Evolutionary conservation across 2,888 invertebrate genomes (phyloP).

Genomic region (Melinopterus prodromus): DNA sequence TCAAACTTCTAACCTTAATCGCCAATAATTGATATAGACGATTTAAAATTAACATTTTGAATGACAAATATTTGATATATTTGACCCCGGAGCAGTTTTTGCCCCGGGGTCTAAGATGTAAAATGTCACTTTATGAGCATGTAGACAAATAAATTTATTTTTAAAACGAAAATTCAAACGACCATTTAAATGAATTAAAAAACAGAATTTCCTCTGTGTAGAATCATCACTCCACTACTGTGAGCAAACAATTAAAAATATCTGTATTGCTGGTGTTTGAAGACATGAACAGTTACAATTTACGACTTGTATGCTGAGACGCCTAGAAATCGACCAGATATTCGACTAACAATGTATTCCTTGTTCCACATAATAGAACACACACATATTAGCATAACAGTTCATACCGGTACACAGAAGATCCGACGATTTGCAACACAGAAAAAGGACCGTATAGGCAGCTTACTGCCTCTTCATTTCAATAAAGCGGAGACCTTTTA

Average conservation of each 20-base stretch:
- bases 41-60: no score
- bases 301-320: neutral
- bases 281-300: neutral
- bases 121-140: no score
- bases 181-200: no score
- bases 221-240: neutral
- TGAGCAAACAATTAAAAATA: neutral
- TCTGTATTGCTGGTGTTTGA: neutral
- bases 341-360: constrained; percentile 7
- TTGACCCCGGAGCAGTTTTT: no score
- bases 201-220: no score
- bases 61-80: no score
- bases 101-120: no score
- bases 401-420: neutral
- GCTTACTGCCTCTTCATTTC: neutral
- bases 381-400: constrained; percentile 17
- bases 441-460: neutral
- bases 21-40: no score
- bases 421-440: neutral
- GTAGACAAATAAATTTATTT: no score
- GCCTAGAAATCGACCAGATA: neutral
- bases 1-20: no score
- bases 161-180: no score
- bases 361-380: constrained; percentile 17
- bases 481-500: neutral